Conservation (phyloP, 2,113 vertebrate genomes). For the Scalopus aquaticus region DNA sequence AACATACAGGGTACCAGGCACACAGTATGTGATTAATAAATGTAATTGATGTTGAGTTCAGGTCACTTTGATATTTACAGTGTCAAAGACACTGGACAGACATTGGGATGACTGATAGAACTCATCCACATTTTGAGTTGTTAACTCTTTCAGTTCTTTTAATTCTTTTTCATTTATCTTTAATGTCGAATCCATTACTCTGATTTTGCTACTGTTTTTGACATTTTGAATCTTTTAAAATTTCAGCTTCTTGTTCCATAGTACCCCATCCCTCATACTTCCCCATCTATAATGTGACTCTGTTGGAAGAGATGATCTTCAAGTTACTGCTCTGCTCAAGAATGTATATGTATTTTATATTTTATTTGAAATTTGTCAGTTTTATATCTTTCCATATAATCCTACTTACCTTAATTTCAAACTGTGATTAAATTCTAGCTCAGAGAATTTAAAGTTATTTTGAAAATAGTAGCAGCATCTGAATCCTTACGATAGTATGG, state of each 20-base stretch:
- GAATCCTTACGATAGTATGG: background rate
- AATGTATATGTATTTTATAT: constrained; percentile 41
- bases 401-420: background rate
- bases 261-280: background rate
- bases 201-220: constrained; percentile 32
- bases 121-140: constrained; percentile 12
- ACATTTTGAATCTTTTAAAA: constrained; percentile 30
- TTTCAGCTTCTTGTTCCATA: background rate
- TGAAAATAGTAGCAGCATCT: constrained; percentile 48
- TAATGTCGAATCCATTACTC: background rate
- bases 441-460: constrained; percentile 5
- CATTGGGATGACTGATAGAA: background rate
- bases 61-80: background rate
- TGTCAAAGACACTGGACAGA: background rate
- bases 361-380: background rate
- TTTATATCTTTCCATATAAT: background rate
- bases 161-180: constrained; percentile 22
- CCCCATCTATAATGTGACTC: background rate
- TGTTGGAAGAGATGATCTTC: constrained; percentile 40
- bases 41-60: background rate
- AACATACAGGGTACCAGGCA: background rate
- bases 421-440: constrained; percentile 20
- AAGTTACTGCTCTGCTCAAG: constrained; percentile 8
- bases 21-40: background rate
- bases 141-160: constrained; percentile 7